A percentile compares a stretch with the other conserved stretches of the same genome.
Evolutionary conservation across 2,888 invertebrate species (phyloP).

Genomic region (Elysia crispata): DNA sequence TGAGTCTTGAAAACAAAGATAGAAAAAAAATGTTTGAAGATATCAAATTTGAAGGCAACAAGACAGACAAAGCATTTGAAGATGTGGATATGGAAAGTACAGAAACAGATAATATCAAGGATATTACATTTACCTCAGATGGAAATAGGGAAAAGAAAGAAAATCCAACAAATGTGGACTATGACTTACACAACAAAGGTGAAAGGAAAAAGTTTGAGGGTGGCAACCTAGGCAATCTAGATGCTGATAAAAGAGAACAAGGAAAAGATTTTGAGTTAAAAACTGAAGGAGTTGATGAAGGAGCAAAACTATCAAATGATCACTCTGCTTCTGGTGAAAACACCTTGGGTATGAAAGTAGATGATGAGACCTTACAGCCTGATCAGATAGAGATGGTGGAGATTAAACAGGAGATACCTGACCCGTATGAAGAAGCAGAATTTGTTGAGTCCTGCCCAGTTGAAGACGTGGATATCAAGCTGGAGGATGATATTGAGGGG

Average conservation of each 20-base stretch:
- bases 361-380: slow-evolving; percentile 10
- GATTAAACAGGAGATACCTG: slow-evolving; percentile 45
- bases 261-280: not conserved
- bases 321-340: too few species aligned
- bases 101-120: not conserved
- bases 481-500: slow-evolving; percentile 59
- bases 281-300: slow-evolving; percentile 4
- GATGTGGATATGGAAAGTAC: too few species aligned
- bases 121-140: not conserved
- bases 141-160: not conserved
- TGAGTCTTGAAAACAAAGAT: too few species aligned
- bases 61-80: too few species aligned
- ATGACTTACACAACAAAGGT: too few species aligned
- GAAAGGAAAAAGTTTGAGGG: not conserved
- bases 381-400: slow-evolving; percentile 35
- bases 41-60: too few species aligned
- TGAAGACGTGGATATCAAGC: not conserved
- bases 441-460: not conserved
- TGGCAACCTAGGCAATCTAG: not conserved
- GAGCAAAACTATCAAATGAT: not conserved
- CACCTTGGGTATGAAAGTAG: not conserved
- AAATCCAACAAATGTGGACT: not conserved
- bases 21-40: too few species aligned
- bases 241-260: not conserved
- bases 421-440: slow-evolving; percentile 28